Base-by-base conservation (phyloP, 2,888 invertebrate species). In the Diplazon laetatorius region DNA sequence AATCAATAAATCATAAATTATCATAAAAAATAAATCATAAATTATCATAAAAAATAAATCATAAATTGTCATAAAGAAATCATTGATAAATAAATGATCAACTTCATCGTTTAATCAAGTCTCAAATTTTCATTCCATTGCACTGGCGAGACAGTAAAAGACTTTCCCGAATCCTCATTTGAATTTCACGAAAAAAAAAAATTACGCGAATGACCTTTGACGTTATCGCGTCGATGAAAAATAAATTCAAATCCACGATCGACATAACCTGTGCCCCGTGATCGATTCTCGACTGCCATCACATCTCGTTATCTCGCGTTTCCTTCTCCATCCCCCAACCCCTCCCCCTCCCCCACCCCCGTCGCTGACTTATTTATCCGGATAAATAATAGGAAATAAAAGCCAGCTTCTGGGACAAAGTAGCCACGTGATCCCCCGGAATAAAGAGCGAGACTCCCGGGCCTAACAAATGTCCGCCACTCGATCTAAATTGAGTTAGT, bases 401-500 rank as follows among this genome's bases (percentile, higher is more conserved):
- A 88, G 89, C 83, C 78, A 82, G 74, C 76, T 68, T 65, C 74
- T 70, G 78, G 82, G 84, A 85, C 84, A 86, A 86, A 85, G 85
- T 81, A 82, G 80, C 82, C 48, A 39, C 73, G 62, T 74, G 73
- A 72, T 57, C 9, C 60, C n/a, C 68, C 30, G 68, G 69, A 59
- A 65, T 74, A 72, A 80, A 68, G 80, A 80, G 85, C 75, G 81
- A 82, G 86, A 75, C 46, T 71, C 82, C 85, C 82, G 81, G 83
- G n/a, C n/a, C 86, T 89, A 90, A 91, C 89, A 91, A 91, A 91
- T 91, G 91, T 88, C 84, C 85, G 86, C 85, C 89, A 91, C 91
- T 91, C 91, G 91, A 91, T 91, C 91, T 91, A 91, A 91, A 91
- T 91, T 90, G 91, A 90, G 91, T 91, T 90, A 91, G 79, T 87